phyloP scores from a whole-genome alignment of 2,113 vertebrate genomes.

The Cyanoderma ruficeps region DNA sequence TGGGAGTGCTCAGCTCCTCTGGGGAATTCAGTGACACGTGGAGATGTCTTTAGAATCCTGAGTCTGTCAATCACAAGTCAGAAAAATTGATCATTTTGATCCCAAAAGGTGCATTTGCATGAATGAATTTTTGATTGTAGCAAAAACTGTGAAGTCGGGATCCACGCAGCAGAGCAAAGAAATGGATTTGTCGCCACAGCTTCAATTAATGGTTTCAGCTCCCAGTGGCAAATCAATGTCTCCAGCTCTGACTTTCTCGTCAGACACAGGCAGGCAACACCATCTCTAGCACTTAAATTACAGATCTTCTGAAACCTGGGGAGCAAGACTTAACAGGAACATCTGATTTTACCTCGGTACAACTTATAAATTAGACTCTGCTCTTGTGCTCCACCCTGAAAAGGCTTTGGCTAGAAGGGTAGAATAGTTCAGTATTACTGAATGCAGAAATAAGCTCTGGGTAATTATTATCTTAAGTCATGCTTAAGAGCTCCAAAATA shows the following conservation, averaged over 20 bases:
- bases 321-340: conserved; percentile 69
- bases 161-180: background rate
- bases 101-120: conserved; percentile 20
- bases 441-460: background rate
- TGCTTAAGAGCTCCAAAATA: background rate
- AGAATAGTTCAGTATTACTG: conserved; percentile 40
- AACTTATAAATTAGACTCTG: conserved; percentile 61
- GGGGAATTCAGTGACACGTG: background rate
- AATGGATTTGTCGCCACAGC: conserved; percentile 49
- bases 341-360: conserved; percentile 65
- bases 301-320: conserved; percentile 66
- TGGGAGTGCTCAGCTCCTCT: background rate
- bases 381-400: conserved; percentile 14
- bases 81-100: conserved; percentile 55
- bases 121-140: conserved; percentile 26
- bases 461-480: conserved; percentile 36
- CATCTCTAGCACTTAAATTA: conserved; percentile 67
- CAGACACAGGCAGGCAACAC: conserved; percentile 36
- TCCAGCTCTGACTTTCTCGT: conserved; percentile 53
- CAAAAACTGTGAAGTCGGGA: conserved; percentile 14
- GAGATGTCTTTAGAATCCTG: background rate
- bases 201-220: conserved; percentile 66
- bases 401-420: conserved; percentile 27
- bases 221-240: conserved; percentile 60
- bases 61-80: background rate